A percentile compares a stretch with the other conserved stretches of the same genome.
Conservation (phyloP, 2,797 vertebrate species). For the Bradypodion pumilum region DNA sequence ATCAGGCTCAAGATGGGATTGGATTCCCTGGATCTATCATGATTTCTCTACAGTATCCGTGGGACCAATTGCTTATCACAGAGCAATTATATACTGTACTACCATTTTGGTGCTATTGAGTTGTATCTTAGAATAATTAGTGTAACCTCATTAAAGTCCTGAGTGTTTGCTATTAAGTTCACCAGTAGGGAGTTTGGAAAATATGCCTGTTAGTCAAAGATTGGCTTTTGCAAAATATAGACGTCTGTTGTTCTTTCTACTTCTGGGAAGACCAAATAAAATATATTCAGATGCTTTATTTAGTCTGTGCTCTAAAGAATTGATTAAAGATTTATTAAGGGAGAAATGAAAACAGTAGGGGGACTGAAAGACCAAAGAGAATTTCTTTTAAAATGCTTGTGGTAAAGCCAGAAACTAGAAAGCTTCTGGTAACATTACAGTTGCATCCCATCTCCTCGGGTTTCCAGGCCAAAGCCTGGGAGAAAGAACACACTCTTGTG, state of each 20-base stretch:
- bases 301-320: neutral
- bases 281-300: neutral
- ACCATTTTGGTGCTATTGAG: neutral
- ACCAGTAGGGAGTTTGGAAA: slow-evolving; percentile 5
- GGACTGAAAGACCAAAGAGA: neutral
- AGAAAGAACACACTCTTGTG: too few relatives aligned
- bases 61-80: neutral
- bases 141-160: slow-evolving; percentile 14
- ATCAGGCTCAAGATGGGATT: neutral
- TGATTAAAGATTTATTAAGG: neutral
- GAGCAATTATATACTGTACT: neutral
- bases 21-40: neutral
- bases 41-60: neutral
- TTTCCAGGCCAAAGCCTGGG: too few relatives aligned
- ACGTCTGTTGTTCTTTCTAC: neutral
- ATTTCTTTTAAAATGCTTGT: neutral
- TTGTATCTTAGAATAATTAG: neutral
- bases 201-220: slow-evolving; percentile 4
- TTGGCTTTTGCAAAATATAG: neutral
- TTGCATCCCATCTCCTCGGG: too few relatives aligned
- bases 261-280: neutral
- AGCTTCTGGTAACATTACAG: too few relatives aligned
- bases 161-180: neutral
- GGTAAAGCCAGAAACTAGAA: too few relatives aligned
- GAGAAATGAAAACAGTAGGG: neutral